phyloP scores from a whole-genome alignment of 2,113 vertebrate genomes.

The Smithornis capensis region DNA sequence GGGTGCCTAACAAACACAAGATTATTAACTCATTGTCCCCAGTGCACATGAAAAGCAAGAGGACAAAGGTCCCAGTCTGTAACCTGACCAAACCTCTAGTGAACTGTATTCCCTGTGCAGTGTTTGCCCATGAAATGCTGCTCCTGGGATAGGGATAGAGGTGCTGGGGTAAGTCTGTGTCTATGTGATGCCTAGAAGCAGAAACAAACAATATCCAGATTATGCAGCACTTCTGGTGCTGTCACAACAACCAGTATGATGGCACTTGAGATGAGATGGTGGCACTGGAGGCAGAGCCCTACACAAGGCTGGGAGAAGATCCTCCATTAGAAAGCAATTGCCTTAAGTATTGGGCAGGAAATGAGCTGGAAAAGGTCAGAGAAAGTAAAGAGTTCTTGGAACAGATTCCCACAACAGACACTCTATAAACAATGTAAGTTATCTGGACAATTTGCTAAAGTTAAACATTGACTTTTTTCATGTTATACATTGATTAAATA shows the following conservation, averaged over 20 bases:
- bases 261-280: not conserved
- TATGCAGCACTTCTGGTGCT: not conserved
- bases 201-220: not conserved
- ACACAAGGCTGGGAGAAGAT: not conserved
- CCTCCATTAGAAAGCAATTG: not conserved
- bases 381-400: not conserved
- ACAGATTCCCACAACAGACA: not conserved
- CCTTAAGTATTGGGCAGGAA: not conserved
- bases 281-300: not conserved
- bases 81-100: not conserved
- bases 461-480: not conserved
- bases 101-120: not conserved
- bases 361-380: not conserved
- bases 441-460: not conserved
- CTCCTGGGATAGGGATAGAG: too few relatives aligned
- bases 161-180: too few relatives aligned
- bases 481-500: not conserved
- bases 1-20: not conserved
- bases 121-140: not conserved
- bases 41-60: not conserved
- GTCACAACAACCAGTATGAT: not conserved
- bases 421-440: not conserved
- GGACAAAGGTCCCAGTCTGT: not conserved
- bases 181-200: not conserved
- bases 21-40: not conserved